Conservation (phyloP, 2,797 vertebrate genomes). For the Graptemys geographica region DNA sequence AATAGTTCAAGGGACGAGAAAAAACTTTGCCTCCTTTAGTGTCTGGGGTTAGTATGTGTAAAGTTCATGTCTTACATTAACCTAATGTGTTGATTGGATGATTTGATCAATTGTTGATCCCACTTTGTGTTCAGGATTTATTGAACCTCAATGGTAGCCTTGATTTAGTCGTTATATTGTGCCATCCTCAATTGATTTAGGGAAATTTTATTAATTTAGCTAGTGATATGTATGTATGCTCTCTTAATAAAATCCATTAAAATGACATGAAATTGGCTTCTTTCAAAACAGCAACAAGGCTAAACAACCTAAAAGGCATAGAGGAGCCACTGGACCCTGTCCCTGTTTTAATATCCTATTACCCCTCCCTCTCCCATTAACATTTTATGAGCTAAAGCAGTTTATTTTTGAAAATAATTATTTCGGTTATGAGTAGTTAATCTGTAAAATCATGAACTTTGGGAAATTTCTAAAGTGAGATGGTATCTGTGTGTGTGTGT, state of each 20-base stretch:
- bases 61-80: background rate
- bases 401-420: background rate
- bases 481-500: too few species aligned
- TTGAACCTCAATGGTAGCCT: background rate
- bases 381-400: background rate
- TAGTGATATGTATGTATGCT: background rate
- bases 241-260: background rate
- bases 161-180: background rate
- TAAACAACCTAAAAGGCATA: background rate
- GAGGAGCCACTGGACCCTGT: background rate
- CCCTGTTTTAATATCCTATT: background rate
- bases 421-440: background rate
- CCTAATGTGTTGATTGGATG: background rate
- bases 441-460: background rate
- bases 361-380: background rate
- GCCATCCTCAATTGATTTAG: background rate
- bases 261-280: background rate
- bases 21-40: background rate
- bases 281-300: background rate
- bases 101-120: background rate
- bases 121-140: background rate
- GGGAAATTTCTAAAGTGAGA: background rate
- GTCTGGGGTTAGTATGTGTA: background rate
- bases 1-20: background rate
- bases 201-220: background rate